Evolutionary conservation across 2,113 vertebrate genomes (phyloP), one percentile per base, ranked within the genome.

Genomic region (Urocitellus parryii): DNA sequence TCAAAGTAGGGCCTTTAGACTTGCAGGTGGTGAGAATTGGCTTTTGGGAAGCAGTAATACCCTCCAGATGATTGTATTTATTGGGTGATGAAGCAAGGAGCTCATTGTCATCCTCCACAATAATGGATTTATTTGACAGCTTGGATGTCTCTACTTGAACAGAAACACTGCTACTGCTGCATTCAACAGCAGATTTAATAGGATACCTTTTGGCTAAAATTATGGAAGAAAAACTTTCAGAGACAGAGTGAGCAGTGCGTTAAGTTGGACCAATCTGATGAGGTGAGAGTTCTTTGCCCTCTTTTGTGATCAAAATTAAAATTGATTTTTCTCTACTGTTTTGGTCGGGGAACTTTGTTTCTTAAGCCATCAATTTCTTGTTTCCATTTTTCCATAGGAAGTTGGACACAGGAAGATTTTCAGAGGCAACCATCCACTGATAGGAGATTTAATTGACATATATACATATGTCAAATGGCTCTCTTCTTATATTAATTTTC

Each of bases 231-330:
- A 58, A 76, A 85, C 78, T 95, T 97, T 92, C 73, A 80, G 95
- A 96, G 93, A 89, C 14, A 89, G 37, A 95, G 24, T 76, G 78
- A 92, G 58, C 39, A 48, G 13, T 97, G 48, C 4, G 0, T 45
- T 45, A 96, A 98, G 65, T 70, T 85, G 34, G 51, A 90, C 25
- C 79, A 76, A 97, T 89, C 7, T 97, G 78, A 86, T 25, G 1
- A 95, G 14, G 9, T 93, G 34, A 93, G 70, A 97, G 37, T 92
- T 96, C 86, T 82, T 81, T 80, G 86, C 0, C n/a, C 16, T 95
- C 53, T 97, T 94, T 96, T 96, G 94, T 94, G 81, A 91, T 95
- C 65, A 95, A 97, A 89, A 93, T 73, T 96, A 96, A 97, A 96
- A 98, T 93, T 84, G 87, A 97, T 92, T 97, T 98, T 96, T 53